Base-by-base conservation (phyloP, 2,888 invertebrate species). In the Lasioglossum pauxillum region DNA sequence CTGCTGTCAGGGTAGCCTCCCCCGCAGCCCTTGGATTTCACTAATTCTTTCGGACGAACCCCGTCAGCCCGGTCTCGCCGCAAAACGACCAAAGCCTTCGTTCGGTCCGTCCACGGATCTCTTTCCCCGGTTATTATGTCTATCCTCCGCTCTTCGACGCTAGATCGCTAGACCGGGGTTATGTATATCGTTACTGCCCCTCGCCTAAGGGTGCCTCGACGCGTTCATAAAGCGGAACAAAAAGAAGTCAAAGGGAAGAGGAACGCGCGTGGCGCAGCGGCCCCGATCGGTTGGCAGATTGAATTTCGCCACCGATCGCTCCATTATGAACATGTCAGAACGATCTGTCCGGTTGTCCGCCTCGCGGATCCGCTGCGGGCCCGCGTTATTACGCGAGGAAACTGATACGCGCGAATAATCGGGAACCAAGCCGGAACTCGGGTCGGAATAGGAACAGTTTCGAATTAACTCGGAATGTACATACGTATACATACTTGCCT, bases 1-100 rank as follows among this genome's bases (percentile, higher is more conserved):
- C 93, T 93, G 93, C 93, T 90, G 91, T 89, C 90, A 87, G 86
- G 86, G 80, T 89, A 84, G 49, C 72, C 81, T 85, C 87, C 82
- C 85, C 87, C 77, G 77, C 86, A 86, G 90, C 89, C 91, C 90
- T 91, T 89, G 88, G 90, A 90, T 93, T 87, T 91, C 86, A 91
- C 90, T 90, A 88, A 91, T 93, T 93, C 92, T 89, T 89, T 76
- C 78, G 67, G 82, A 78, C 76, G 78, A 79, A 64, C 64, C 64
- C 57, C 82, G 78, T 85, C 85, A 72, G 78, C 82, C 86, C 75
- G 35, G 23, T 8, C 44, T 64, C 31, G 72, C 78, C 53, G 78
- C 84, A 77, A 83, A 86, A 88, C 80, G 73, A 46, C 81, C 81
- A 83, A 78, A 89, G 85, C 60, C 73, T 27, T 75, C 83, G 53